A percentile compares a stretch with the other conserved stretches of the same genome.
phyloP scores from a whole-genome alignment of 2,888 invertebrate species.

The Phengaris alcon region DNA sequence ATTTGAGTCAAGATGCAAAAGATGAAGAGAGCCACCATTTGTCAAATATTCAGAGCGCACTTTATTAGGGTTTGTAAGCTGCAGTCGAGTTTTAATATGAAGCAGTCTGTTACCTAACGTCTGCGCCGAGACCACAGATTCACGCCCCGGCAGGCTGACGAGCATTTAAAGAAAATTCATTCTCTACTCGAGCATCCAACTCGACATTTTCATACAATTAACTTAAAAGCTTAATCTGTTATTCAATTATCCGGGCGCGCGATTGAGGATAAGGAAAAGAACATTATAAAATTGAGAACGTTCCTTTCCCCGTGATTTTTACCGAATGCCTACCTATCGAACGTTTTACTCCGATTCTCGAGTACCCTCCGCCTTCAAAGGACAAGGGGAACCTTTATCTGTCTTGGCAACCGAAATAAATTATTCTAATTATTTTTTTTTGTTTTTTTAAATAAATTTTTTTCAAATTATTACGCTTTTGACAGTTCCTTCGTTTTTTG shows the following conservation, averaged over 20 bases:
- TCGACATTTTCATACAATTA: slow-evolving; percentile 13
- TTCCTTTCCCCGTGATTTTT: slow-evolving; percentile 20
- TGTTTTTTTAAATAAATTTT: too few species aligned
- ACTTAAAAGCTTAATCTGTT: slow-evolving; percentile 26
- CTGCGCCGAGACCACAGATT: background rate
- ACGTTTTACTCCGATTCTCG: slow-evolving; percentile 26
- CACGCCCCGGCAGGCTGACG: background rate
- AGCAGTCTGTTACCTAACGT: background rate
- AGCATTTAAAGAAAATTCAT: background rate
- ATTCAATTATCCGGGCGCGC: slow-evolving; percentile 11
- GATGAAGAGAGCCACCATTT: slow-evolving; percentile 3
- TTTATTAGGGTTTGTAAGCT: slow-evolving; percentile 6
- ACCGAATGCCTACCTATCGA: slow-evolving; percentile 14
- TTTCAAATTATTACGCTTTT: slow-evolving; percentile 49
- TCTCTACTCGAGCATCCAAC: background rate
- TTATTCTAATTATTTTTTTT: too few species aligned
- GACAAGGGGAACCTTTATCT: slow-evolving; percentile 49
- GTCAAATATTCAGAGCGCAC: background rate
- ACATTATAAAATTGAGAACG: slow-evolving; percentile 20
- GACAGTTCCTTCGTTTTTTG: slow-evolving; percentile 38
- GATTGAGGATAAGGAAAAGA: slow-evolving; percentile 21
- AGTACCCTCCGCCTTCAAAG: slow-evolving; percentile 33
- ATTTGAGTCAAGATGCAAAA: background rate
- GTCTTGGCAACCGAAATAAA: slow-evolving; percentile 54
- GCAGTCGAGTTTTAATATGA: background rate